Conservation (phyloP, 2,797 vertebrate genomes). For the Paedocypris micromegethes region DNA sequence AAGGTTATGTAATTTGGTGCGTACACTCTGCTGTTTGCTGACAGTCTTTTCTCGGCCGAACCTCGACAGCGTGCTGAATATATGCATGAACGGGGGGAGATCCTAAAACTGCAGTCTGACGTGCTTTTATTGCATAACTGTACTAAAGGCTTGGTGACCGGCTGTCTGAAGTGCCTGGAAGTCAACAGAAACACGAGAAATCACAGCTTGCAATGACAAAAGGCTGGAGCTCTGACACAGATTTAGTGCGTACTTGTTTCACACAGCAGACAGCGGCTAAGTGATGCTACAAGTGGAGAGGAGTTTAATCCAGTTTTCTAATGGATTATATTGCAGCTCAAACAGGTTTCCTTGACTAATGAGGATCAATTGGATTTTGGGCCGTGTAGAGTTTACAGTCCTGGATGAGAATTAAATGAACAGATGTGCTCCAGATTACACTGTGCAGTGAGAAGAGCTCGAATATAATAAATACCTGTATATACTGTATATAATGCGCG, state of each 20-base stretch:
- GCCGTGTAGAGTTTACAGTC: neutral
- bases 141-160: slow-evolving; percentile 2
- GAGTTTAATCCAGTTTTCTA: slow-evolving; percentile 4
- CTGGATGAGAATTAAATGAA: slow-evolving; percentile 14
- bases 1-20: neutral
- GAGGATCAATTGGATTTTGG: slow-evolving; percentile 19
- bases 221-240: neutral
- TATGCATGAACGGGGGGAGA: neutral
- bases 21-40: neutral
- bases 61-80: slow-evolving; percentile 4
- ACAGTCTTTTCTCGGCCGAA: neutral
- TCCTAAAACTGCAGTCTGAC: slow-evolving; percentile 22
- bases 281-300: neutral
- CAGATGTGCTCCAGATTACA: slow-evolving; percentile 16
- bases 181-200: slow-evolving; percentile 4
- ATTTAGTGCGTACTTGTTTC: too few species aligned
- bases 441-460: neutral
- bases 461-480: too few species aligned
- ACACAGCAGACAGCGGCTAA: neutral
- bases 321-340: neutral
- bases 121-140: slow-evolving; percentile 33
- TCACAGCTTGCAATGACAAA: neutral
- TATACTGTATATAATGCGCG: too few species aligned
- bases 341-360: slow-evolving; percentile 12
- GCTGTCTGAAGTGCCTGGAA: slow-evolving; percentile 22